A percentile compares a stretch with the other conserved stretches of the same genome.
These are phyloP conservation scores for Chloroceryle inda DNA, from an alignment of 2,797 vertebrate species.

Conservation along the genomic window DNA sequence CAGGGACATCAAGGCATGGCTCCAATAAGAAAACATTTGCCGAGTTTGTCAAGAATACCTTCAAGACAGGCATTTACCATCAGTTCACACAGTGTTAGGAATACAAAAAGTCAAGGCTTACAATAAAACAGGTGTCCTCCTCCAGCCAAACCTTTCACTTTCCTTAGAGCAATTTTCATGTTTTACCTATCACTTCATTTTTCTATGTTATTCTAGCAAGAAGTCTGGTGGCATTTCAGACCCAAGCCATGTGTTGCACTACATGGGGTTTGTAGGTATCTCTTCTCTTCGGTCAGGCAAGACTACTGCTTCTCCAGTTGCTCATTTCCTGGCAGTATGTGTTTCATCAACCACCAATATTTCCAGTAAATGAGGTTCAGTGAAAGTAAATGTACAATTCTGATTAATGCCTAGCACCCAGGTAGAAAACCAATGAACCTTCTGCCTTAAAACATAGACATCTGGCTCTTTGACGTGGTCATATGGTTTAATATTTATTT, in stretches of 20 bases:
- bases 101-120: not conserved
- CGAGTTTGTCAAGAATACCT: constrained; percentile 98
- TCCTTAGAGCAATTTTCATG: not conserved
- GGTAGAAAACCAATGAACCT: not conserved
- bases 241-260: not conserved
- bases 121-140: not conserved
- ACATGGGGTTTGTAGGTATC: not conserved
- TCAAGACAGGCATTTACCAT: not conserved
- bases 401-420: not conserved
- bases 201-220: not conserved
- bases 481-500: rapidly evolving
- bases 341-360: not conserved
- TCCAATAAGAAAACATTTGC: constrained; percentile 97
- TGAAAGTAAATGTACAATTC: not conserved
- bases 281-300: not conserved
- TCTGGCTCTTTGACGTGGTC: rapidly evolving
- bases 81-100: not conserved
- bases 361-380: not conserved
- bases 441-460: not conserved
- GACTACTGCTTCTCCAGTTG: not conserved
- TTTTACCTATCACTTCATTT: not conserved
- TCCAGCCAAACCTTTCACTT: not conserved
- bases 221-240: not conserved
- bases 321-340: not conserved
- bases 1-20: constrained; percentile 92